Base-by-base conservation (phyloP, 2,888 invertebrate genomes). In the Amblyjoppa fuscipennis region DNA sequence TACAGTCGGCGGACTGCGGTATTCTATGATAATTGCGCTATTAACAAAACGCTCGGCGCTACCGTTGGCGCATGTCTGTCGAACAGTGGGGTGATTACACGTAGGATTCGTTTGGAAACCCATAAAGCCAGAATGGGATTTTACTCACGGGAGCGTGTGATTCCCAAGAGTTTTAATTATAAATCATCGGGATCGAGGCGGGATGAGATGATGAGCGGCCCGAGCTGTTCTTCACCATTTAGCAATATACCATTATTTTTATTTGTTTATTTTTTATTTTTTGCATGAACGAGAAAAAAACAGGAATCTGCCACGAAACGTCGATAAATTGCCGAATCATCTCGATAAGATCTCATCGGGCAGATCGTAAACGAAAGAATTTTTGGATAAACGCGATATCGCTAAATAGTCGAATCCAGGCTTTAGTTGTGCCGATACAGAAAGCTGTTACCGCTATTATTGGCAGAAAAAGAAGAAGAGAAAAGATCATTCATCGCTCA, bases 261-360 rank as follows among this genome's bases (percentile, higher is more conserved):
- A 7, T 25, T 20, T 56, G 2, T 20, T 56, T n/a, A 41, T 1
- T 41, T 20, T 25, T 20, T 56, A 7, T 20, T 56, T 20, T n/a
- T 56, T 56, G 25, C 20, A 25, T 9, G 56, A 56, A 56, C 7
- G 9, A 56, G 59, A 61, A 31, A 31, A 53, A 66, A 66, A 53
- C 34, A 64, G 51, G 51, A 76, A 64, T 66, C 16, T 25, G 61
- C 49, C 31, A 20, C 20, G 51, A 64, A 38, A 45, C 25, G 41
- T 82, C 79, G 59, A 82, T 85, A 82, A 85, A 85, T 85, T 85
- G 59, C 75, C 45, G 75, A 76, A 79, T 70, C 49, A 80, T 68
- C 59, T 66, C 34, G 56, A 49, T 71, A 51, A 53, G 66, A 51
- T 75, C 75, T 82, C 79, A 76, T 71, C 75, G 66, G 69, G 11